These are phyloP conservation scores for Drepanosiphum platanoidis DNA, from an alignment of 2,888 invertebrate species.

Conservation along the genomic window DNA sequence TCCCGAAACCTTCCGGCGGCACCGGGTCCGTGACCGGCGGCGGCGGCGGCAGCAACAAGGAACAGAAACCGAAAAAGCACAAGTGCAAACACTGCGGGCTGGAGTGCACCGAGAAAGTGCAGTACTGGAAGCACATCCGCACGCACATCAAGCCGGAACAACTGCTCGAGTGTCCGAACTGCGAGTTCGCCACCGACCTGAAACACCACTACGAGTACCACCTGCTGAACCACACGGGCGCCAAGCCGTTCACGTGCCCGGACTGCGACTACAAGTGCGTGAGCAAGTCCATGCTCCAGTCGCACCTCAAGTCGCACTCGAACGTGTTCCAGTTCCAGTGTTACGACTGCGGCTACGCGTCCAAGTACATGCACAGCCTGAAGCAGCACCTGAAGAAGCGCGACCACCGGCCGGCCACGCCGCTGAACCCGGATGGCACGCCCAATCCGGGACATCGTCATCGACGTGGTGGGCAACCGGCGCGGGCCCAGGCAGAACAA, in stretches of 20 bases:
- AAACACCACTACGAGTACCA: conserved; percentile 99
- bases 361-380: conserved; percentile 97
- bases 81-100: conserved; percentile 65
- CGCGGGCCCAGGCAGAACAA: conserved; percentile 81
- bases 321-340: conserved; percentile 93
- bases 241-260: conserved; percentile 93
- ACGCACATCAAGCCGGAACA: conserved; percentile 93
- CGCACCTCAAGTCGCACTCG: conserved; percentile 95
- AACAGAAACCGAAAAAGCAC: conserved; percentile 63
- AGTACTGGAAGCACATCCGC: conserved; percentile 92
- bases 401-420: conserved; percentile 87
- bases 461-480: conserved; percentile 90
- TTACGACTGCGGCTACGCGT: conserved; percentile 91
- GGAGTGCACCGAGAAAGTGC: conserved; percentile 85
- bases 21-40: neutral
- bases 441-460: conserved; percentile 87
- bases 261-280: conserved; percentile 92
- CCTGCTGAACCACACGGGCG: conserved; percentile 91
- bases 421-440: conserved; percentile 87
- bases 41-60: conserved; percentile 14
- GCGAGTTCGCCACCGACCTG: conserved; percentile 97
- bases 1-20: conserved; percentile 36
- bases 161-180: conserved; percentile 87
- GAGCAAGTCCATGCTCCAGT: conserved; percentile 99
- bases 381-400: conserved; percentile 92